Conservation (phyloP, 2,797 vertebrate genomes). For the Borostomias antarcticus region DNA sequence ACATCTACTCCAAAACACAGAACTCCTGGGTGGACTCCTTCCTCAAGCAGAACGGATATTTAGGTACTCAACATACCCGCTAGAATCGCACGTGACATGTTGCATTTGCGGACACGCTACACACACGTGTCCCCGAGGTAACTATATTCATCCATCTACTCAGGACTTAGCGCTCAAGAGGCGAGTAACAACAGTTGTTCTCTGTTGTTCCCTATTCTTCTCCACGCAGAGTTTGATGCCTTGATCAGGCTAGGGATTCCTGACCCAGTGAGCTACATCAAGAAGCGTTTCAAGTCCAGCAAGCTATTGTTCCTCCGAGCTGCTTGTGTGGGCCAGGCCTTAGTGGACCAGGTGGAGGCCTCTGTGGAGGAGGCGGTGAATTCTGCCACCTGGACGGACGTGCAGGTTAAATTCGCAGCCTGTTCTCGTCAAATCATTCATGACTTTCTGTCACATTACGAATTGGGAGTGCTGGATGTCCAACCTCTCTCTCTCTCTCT, state of each 20-base stretch:
- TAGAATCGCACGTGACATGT: not conserved
- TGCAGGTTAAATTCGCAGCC: slow-evolving; percentile 75
- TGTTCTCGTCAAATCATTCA: not conserved
- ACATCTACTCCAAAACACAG: slow-evolving; percentile 93
- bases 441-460: not conserved
- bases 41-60: slow-evolving; percentile 93
- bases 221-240: slow-evolving; percentile 87
- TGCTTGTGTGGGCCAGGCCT: slow-evolving; percentile 84
- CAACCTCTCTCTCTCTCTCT: not conserved
- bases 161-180: too few relatives aligned
- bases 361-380: slow-evolving; percentile 92
- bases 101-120: not conserved
- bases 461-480: not conserved
- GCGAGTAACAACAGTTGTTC: too few relatives aligned
- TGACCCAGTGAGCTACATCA: slow-evolving; percentile 87
- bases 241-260: slow-evolving; percentile 91
- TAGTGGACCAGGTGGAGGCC: slow-evolving; percentile 94
- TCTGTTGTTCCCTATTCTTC: not conserved
- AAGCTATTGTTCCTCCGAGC: slow-evolving; percentile 87
- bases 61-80: slow-evolving; percentile 79
- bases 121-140: too few relatives aligned
- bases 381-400: slow-evolving; percentile 89
- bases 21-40: slow-evolving; percentile 95
- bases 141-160: too few relatives aligned
- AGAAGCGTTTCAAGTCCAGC: slow-evolving; percentile 87